phyloP scores from a whole-genome alignment of 2,888 invertebrate genomes.

The Drosophila neutralis region DNA sequence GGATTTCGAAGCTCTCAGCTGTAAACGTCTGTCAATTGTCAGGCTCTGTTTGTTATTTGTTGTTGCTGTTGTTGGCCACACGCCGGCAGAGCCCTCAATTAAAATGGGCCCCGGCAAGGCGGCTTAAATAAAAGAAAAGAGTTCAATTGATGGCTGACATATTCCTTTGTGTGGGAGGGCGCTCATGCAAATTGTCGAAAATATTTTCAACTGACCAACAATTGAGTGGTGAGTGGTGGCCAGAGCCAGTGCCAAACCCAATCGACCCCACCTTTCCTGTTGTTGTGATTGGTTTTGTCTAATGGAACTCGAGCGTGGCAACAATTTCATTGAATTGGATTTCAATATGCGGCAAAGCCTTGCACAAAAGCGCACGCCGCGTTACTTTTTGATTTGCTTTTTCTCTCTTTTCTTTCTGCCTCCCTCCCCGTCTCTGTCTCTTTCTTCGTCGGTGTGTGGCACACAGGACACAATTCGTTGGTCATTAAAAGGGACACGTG shows the following conservation, averaged over 20 bases:
- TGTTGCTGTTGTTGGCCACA: conserved; percentile 60
- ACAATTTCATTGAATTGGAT: conserved; percentile 81
- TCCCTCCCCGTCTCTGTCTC: background rate
- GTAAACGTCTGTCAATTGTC: conserved; percentile 66
- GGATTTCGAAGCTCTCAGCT: conserved; percentile 27
- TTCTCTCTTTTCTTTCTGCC: conserved; percentile 12
- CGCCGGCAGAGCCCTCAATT: conserved; percentile 76
- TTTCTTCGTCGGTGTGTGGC: conserved; percentile 17
- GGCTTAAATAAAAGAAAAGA: conserved; percentile 65
- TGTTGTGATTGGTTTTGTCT: conserved; percentile 83
- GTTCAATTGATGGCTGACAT: conserved; percentile 80
- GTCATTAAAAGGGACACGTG: conserved; percentile 85
- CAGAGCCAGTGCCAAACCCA: conserved; percentile 1
- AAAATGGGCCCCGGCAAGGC: conserved; percentile 63
- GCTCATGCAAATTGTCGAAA: conserved; percentile 80
- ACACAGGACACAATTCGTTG: conserved; percentile 77
- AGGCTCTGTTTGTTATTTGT: conserved; percentile 46
- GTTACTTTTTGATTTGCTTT: conserved; percentile 66
- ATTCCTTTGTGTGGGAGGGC: conserved; percentile 66
- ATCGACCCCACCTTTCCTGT: conserved; percentile 46
- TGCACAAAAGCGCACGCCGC: conserved; percentile 48
- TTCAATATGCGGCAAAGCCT: conserved; percentile 73
- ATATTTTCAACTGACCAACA: conserved; percentile 79
- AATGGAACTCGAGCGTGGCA: conserved; percentile 83
- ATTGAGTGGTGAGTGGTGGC: conserved; percentile 61